Evolutionary conservation across 1,140 invertebrate genomes (phyloP), one percentile per base, ranked within the genome.

Genomic region (Atta texana): DNA sequence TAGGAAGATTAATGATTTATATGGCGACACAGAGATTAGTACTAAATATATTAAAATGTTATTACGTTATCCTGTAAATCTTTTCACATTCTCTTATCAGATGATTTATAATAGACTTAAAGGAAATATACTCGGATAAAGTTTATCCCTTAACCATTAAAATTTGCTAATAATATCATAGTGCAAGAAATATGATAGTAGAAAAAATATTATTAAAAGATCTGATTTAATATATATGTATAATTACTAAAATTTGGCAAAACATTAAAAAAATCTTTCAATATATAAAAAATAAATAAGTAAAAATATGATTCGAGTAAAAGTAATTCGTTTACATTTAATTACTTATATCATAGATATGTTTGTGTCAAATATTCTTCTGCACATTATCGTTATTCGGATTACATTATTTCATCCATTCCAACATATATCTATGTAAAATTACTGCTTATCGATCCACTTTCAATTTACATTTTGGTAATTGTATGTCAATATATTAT

Each of bases 401-500:
- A 80, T 39, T 28, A 12, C 14, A 31, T 81, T 78, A 68, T 80
- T 80, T 55, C 18, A 55, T 18, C 49, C 28, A 10, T 57, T 14
- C 28, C 24, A 28, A n/a, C n/a, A 2, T 49, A 51, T 51, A 51
- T 2, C 10, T 44, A 44, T 10, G 5, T 49, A 10, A 69, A 81
- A 69, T 57, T 81, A 39, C 34, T 81, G 51, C 16, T 81, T 39
- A 34, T 69, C 53, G 49, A 81, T 28, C 31, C 49, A 69, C 16
- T 69, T 69, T 69, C 31, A 69, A 81, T 81, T 80, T 68, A 51
- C 61, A 80, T 68, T 59, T 55, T 49, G 51, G 21, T 81, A 69
- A 81, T 69, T 69, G 16, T 81, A 69, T 18, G 4, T 51, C 49
- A 81, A 81, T 80, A 55, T 68, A 81, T 81, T 69, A 80, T 39